These are phyloP conservation scores for Stenodema calcarata DNA, from an alignment of 2,888 invertebrate genomes.

Conservation along the genomic window DNA sequence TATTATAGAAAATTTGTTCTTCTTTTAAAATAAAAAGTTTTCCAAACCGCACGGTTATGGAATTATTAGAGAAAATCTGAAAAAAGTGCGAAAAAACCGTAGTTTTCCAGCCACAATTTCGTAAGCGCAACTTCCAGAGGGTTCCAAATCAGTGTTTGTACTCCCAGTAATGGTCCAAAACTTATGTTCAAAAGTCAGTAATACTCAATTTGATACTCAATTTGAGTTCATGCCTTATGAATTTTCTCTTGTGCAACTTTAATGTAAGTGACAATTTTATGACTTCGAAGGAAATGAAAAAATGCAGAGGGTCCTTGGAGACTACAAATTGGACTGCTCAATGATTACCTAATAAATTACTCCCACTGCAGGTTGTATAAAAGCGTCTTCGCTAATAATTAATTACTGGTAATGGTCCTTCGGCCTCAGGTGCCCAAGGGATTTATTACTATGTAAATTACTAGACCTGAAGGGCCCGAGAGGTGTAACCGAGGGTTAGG, in stretches of 20 bases:
- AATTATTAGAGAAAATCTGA: too few species aligned
- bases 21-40: too few species aligned
- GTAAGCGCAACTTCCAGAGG: too few species aligned
- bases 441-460: conserved; percentile 45
- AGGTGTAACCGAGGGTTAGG: background rate
- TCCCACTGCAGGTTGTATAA: conserved; percentile 36
- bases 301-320: background rate
- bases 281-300: background rate
- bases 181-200: too few species aligned
- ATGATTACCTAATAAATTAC: conserved; percentile 27
- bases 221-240: background rate
- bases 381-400: conserved; percentile 45
- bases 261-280: background rate
- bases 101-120: too few species aligned
- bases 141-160: too few species aligned
- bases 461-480: background rate
- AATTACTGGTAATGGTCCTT: conserved; percentile 38
- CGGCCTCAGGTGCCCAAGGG: conserved; percentile 40
- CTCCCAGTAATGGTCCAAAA: too few species aligned
- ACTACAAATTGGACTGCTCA: conserved; percentile 6
- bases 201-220: background rate
- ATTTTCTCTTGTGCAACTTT: background rate
- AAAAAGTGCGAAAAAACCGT: too few species aligned
- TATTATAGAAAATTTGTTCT: too few species aligned
- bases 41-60: too few species aligned